Evolutionary conservation across 1,140 invertebrate species (phyloP).

Genomic region (Cylas formicarius): DNA sequence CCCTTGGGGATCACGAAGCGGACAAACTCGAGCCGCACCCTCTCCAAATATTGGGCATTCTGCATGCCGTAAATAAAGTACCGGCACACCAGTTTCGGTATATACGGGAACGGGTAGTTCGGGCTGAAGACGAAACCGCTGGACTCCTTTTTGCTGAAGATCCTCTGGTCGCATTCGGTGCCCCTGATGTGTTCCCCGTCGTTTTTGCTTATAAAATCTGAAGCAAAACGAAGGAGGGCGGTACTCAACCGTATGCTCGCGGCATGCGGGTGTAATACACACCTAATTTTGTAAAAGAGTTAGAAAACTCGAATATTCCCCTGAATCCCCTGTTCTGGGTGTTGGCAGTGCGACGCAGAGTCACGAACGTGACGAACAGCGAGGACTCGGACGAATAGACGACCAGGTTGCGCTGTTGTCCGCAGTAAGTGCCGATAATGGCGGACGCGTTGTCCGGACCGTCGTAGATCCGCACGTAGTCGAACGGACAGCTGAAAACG

Average conservation of each 20-base stretch:
- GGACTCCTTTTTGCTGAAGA: slow-evolving; percentile 87
- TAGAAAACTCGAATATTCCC: slow-evolving; percentile 92
- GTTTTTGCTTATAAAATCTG: slow-evolving; percentile 89
- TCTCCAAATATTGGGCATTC: slow-evolving; percentile 89
- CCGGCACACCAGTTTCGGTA: slow-evolving; percentile 89
- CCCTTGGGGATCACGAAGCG: slow-evolving; percentile 85
- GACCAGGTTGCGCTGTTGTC: slow-evolving; percentile 91
- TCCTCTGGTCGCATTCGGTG: slow-evolving; percentile 95
- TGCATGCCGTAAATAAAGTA: slow-evolving; percentile 98
- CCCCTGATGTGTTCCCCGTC: slow-evolving; percentile 88
- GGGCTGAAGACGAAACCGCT: slow-evolving; percentile 88
- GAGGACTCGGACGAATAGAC: slow-evolving; percentile 87
- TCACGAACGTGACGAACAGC: slow-evolving; percentile 84
- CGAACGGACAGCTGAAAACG: slow-evolving; percentile 92
- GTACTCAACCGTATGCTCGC: not conserved
- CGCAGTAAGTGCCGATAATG: slow-evolving; percentile 95
- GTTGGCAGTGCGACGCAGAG: slow-evolving; percentile 79
- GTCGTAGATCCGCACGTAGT: slow-evolving; percentile 95
- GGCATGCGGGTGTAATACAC: slow-evolving; percentile 31
- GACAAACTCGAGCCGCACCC: slow-evolving; percentile 80
- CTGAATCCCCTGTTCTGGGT: slow-evolving; percentile 92
- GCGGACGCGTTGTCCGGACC: slow-evolving; percentile 77
- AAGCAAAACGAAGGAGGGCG: slow-evolving; percentile 29
- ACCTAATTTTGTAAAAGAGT: slow-evolving; percentile 94
- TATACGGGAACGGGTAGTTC: slow-evolving; percentile 90